Evolutionary conservation across 2,797 vertebrate species (phyloP).

Genomic region (Dermochelys coriacea): DNA sequence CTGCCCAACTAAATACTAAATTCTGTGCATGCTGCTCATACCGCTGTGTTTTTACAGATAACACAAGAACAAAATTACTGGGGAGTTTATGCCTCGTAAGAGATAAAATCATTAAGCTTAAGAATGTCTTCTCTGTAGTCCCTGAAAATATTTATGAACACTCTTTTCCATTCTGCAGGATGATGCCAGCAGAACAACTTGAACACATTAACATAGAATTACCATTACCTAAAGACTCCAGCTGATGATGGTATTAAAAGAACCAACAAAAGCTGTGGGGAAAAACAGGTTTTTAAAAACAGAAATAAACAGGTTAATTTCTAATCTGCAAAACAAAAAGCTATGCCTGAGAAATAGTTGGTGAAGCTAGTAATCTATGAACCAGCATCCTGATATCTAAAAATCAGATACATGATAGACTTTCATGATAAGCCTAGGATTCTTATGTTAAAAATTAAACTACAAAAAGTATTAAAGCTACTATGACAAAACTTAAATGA

Average conservation of each 20-base stretch:
- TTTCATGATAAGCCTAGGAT: not conserved
- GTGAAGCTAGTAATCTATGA: not conserved
- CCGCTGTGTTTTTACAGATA: not conserved
- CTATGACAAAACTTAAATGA: not conserved
- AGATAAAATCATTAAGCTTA: slow-evolving; percentile 19
- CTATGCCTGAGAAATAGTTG: not conserved
- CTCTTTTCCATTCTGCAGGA: not conserved
- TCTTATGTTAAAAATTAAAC: not conserved
- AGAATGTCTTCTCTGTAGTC: not conserved
- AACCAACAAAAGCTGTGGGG: not conserved
- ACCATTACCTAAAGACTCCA: not conserved
- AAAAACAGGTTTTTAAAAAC: not conserved
- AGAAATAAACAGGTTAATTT: not conserved
- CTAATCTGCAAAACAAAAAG: not conserved
- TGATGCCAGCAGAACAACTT: not conserved
- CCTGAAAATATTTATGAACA: not conserved
- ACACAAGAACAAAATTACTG: not conserved
- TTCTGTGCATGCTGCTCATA: not conserved
- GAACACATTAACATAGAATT: not conserved
- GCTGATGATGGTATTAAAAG: not conserved
- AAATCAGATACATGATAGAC: not conserved
- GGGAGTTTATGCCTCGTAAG: not conserved
- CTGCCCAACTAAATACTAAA: not conserved
- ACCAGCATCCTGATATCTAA: not conserved
- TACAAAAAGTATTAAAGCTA: not conserved